Conservation (phyloP, 2,113 vertebrate genomes). For the Pterocles orientalis region DNA sequence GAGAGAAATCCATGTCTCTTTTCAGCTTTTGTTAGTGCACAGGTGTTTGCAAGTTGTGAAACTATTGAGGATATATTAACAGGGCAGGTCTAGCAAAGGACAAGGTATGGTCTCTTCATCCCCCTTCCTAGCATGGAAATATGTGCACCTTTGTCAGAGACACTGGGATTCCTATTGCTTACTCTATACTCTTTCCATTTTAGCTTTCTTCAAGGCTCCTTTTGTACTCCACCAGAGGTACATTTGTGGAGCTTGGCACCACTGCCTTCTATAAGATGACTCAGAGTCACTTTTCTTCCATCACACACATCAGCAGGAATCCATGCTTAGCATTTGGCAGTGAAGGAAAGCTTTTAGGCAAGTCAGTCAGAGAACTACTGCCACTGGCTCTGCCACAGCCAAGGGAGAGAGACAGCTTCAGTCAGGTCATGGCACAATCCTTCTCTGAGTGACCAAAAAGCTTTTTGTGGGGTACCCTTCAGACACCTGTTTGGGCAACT, state of each 20-base stretch:
- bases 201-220: neutral
- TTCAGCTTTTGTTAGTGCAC: neutral
- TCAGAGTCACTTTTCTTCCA: neutral
- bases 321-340: neutral
- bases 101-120: neutral
- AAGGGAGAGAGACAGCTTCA: neutral
- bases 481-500: neutral
- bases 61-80: neutral
- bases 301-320: neutral
- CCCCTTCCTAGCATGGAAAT: neutral
- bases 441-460: neutral
- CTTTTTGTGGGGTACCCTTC: neutral
- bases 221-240: neutral
- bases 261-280: neutral
- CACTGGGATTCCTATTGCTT: neutral
- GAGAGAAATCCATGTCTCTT: constrained; percentile 10
- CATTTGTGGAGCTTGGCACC: neutral
- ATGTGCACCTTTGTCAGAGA: neutral
- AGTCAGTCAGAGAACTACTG: neutral
- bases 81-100: neutral
- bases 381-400: neutral
- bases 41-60: neutral
- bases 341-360: neutral
- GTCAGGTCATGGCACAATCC: neutral
- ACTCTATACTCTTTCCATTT: neutral